Conservation (phyloP, 2,888 invertebrate genomes). For the Sipha maydis region DNA sequence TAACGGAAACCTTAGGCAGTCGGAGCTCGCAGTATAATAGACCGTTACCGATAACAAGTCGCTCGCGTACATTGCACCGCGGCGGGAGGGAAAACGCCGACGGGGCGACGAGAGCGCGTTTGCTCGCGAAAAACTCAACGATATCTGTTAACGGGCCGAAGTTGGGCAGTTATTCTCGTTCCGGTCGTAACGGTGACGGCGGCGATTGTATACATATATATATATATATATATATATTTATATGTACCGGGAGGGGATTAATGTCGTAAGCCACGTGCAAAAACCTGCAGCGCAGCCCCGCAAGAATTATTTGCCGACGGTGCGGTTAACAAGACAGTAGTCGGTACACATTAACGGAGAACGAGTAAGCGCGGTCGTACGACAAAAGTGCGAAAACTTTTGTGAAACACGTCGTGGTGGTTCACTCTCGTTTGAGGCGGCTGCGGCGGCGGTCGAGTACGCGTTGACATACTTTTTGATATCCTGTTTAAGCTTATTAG, state of each 20-base stretch:
- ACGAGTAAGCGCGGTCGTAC: not conserved
- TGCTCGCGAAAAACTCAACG: not conserved
- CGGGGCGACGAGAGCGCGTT: not conserved
- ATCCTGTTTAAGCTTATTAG: constrained; percentile 59
- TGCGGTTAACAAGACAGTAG: not conserved
- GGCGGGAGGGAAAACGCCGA: too few relatives aligned
- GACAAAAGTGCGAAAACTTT: constrained; percentile 51
- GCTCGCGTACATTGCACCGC: not conserved
- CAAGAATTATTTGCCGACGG: not conserved
- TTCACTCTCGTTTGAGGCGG: not conserved
- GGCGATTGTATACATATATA: too few relatives aligned
- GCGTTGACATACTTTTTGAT: constrained; percentile 40
- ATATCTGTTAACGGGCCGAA: not conserved
- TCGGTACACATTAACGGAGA: not conserved
- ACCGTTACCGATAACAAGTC: not conserved
- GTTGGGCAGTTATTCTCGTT: not conserved
- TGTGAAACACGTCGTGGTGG: not conserved
- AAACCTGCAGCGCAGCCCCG: not conserved
- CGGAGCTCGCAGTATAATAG: too few relatives aligned
- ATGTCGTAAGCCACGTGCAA: not conserved
- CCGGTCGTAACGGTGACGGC: not conserved
- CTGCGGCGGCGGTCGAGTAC: not conserved
- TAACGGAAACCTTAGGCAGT: too few relatives aligned
- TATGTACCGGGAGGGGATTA: not conserved
- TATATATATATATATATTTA: too few relatives aligned